Base-by-base conservation (phyloP, 2,888 invertebrate genomes). In the Baccha elongata region DNA sequence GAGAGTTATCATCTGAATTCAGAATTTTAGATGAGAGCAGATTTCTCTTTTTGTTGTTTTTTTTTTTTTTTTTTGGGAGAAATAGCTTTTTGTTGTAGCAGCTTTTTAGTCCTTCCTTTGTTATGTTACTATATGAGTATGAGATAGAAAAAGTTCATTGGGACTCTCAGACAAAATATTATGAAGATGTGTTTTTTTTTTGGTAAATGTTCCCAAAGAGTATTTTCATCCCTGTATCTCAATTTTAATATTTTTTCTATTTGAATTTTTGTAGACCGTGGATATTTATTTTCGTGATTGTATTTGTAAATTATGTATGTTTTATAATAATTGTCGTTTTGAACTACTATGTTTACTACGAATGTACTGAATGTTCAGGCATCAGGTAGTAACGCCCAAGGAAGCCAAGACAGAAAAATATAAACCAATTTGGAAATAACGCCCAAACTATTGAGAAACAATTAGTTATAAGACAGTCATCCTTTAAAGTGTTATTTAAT, bases 1-100 rank as follows among this genome's bases (percentile, higher is more conserved):
- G 64, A 71, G 76, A 71, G 48, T 1, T n/a, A 62, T 44, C 44
- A 17, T 29, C n/a, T 60, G n/a, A 13, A 17, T 10, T 32, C 32
- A 0, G 26, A 50, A 50, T 53, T 19, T 21, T 10, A 53, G 53
- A 35, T 58, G 37, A 40, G 37, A 40, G n/a, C 23, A 26, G 58
- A 15, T 13, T n/a, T 21, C 13, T 40, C 23, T 23, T 58, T n/a
- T 58, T n/a, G 32, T 32, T 32, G 6, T 50, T 0, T 15, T 3
- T 21, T 21, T 1, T 40, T 10, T 29, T 53, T 15, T 26, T 26
- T 52, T 64, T 23, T 37, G 26, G 15, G 32, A 21, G n/a, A 62
- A 68, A 37, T 21, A 76, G 71, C 76, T 76, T 76, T 76, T 42
- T 11, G 26, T 42, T 76, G 69, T 69, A 44, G 21, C 17, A 75